These are phyloP conservation scores for Champsocephalus esox DNA, from an alignment of 2,797 vertebrate species.

Conservation along the genomic window DNA sequence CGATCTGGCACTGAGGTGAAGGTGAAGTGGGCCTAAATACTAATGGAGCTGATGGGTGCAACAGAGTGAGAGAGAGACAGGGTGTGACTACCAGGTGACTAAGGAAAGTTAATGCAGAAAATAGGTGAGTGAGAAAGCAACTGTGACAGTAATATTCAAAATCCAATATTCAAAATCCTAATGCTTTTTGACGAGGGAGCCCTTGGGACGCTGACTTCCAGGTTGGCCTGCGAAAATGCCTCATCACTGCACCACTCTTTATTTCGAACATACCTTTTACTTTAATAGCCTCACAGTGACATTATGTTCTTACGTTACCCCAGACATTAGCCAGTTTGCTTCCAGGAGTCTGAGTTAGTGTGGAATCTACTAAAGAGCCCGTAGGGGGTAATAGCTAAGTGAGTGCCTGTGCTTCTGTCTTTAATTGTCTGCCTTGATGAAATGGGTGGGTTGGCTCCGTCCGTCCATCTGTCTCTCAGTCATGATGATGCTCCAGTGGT, in stretches of 20 bases:
- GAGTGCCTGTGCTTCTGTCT: constrained; percentile 31
- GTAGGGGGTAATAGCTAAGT: constrained; percentile 28
- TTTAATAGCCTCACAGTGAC: constrained; percentile 1
- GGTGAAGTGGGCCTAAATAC: too few species aligned
- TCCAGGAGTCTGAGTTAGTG: constrained; percentile 29
- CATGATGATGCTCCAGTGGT: constrained; percentile 6
- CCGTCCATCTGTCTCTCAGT: constrained; percentile 20
- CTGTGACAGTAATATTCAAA: too few species aligned
- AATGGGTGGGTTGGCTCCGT: constrained; percentile 12
- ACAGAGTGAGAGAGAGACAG: too few species aligned
- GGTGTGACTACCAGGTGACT: too few species aligned
- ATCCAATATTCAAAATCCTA: too few species aligned
- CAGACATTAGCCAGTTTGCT: constrained; percentile 31
- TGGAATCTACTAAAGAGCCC: constrained; percentile 36
- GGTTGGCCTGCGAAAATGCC: not conserved
- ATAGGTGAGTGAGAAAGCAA: too few species aligned
- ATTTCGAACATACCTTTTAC: not conserved
- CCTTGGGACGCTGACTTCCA: not conserved
- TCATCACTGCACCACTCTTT: not conserved
- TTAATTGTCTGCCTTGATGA: constrained; percentile 43
- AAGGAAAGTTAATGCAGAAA: too few species aligned
- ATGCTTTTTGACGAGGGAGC: not conserved
- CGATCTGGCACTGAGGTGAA: too few species aligned
- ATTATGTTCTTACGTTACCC: constrained; percentile 6
- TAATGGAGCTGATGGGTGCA: too few species aligned